Conservation (phyloP, 2,888 invertebrate species). For the Pammene aurita region DNA sequence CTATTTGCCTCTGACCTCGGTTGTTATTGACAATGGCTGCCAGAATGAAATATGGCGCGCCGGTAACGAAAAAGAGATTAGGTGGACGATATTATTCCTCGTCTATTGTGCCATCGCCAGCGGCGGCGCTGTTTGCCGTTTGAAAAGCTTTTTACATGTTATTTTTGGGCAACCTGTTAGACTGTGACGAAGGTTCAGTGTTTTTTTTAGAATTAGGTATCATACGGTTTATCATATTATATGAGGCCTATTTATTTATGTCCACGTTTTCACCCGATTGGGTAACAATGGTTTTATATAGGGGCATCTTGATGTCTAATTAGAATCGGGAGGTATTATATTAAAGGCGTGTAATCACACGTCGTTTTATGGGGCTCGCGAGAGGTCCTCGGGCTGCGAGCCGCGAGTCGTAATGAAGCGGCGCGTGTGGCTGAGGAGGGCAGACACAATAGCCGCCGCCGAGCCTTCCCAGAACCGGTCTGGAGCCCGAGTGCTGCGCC, state of each 20-base stretch:
- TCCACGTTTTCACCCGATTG: conserved; percentile 10
- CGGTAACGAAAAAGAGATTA: conserved; percentile 80
- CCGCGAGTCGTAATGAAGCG: conserved; percentile 66
- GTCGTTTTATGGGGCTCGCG: conserved; percentile 48
- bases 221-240: conserved; percentile 35
- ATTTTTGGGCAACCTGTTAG: conserved; percentile 70
- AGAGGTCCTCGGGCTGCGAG: conserved; percentile 38
- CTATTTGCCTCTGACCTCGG: conserved; percentile 81
- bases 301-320: conserved; percentile 4
- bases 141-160: conserved; percentile 59
- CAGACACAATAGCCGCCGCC: conserved; percentile 79
- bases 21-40: conserved; percentile 81
- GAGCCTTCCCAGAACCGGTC: conserved; percentile 80
- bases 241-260: conserved; percentile 27
- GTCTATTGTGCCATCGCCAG: conserved; percentile 59
- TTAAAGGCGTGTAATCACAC: conserved; percentile 44
- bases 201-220: conserved; percentile 37
- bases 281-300: neutral
- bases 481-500: conserved; percentile 70
- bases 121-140: conserved; percentile 68
- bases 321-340: conserved; percentile 15
- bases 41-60: conserved; percentile 81
- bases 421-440: conserved; percentile 67
- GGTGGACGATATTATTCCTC: conserved; percentile 72
- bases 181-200: conserved; percentile 64